These are phyloP conservation scores for Mesorhabditis belari DNA, from an alignment of 2,888 invertebrate genomes.

Conservation along the genomic window DNA sequence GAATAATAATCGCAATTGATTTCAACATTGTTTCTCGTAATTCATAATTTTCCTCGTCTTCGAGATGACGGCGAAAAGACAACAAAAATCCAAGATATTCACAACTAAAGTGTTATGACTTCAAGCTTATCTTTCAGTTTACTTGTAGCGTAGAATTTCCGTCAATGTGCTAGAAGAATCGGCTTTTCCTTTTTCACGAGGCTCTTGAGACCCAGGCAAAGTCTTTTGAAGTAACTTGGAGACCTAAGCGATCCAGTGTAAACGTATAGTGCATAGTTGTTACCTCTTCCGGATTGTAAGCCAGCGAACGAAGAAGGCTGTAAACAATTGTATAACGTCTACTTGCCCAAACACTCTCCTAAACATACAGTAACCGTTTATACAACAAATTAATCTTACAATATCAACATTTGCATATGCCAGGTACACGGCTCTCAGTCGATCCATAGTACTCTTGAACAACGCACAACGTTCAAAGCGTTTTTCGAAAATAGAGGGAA, in stretches of 20 bases:
- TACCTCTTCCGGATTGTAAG: background rate
- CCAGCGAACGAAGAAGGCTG: background rate
- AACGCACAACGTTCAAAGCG: too few species aligned
- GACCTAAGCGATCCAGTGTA: too few species aligned
- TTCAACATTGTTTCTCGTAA: slow-evolving; percentile 1
- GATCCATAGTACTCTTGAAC: background rate
- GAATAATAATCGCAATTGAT: slow-evolving; percentile 4
- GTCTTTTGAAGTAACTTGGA: too few species aligned
- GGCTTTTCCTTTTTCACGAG: background rate
- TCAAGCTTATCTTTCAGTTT: background rate
- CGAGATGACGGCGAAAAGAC: slow-evolving; percentile 3
- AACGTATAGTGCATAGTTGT: too few species aligned
- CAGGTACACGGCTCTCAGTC: background rate
- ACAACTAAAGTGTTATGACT: slow-evolving; percentile 6
- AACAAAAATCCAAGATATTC: slow-evolving; percentile 10
- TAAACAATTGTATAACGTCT: background rate
- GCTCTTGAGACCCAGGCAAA: too few species aligned
- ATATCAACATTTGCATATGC: background rate
- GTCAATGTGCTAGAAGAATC: background rate
- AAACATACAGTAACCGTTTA: too few species aligned
- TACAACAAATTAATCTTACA: background rate
- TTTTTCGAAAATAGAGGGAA: background rate
- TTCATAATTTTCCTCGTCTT: slow-evolving; percentile 7
- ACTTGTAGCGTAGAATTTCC: background rate
- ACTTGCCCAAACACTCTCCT: background rate